These are phyloP conservation scores for Drosophila ananassae DNA, from an alignment of 1,140 invertebrate genomes.

Conservation along the genomic window DNA sequence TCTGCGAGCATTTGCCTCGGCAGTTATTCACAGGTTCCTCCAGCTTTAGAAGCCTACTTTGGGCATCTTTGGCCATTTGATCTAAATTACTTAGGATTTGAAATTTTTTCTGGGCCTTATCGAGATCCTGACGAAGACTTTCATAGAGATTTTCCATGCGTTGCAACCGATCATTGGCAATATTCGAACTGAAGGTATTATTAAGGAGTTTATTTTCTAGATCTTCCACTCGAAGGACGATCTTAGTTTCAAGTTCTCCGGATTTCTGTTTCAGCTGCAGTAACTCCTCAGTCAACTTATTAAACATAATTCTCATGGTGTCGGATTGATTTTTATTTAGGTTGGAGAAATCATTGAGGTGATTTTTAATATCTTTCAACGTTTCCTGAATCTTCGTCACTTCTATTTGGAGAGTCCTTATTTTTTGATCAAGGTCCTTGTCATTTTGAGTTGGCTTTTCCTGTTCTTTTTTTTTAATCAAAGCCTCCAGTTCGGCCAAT, in stretches of 20 bases:
- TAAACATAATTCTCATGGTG: not conserved
- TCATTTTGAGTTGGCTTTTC: not conserved
- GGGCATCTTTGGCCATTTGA: not conserved
- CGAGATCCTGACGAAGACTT: not conserved
- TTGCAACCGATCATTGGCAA: not conserved
- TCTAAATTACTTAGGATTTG: not conserved
- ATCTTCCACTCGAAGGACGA: not conserved
- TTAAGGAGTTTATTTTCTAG: not conserved
- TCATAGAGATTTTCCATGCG: not conserved
- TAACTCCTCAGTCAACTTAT: not conserved
- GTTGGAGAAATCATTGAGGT: not conserved
- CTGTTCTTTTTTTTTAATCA: not conserved
- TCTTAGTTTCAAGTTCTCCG: not conserved
- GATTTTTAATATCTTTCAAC: not conserved
- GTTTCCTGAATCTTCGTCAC: not conserved
- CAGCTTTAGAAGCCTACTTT: not conserved
- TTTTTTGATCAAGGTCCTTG: not conserved
- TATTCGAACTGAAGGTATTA: not conserved
- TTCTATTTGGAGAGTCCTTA: not conserved
- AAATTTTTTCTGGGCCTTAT: not conserved
- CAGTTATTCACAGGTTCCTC: not conserved
- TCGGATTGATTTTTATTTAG: too few relatives aligned
- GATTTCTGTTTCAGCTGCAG: not conserved
- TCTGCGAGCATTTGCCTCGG: not conserved
- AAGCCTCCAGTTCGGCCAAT: not conserved